Base-by-base conservation (phyloP, 2,888 invertebrate species). In the Lapara coniferarum region DNA sequence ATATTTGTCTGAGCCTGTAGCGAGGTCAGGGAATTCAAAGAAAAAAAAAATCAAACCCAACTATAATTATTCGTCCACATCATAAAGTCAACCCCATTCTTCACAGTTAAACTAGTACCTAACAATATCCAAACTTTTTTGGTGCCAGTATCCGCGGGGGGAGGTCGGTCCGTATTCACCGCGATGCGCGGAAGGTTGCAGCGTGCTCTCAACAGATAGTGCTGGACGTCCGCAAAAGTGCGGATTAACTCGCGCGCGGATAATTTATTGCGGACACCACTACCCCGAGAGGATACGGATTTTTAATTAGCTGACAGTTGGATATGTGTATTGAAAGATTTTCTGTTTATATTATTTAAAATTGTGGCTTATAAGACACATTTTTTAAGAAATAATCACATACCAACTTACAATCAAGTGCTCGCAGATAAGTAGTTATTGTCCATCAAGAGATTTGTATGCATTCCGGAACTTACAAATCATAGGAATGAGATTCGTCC, bases 161-260 rank as follows among this genome's bases (percentile, higher is more conserved):
- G 74, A 19, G 59, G 70, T 66, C 73, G 74, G 77, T 80, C 82
- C 90, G 90, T 90, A 89, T 90, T 90, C 87, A 81, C 81, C 78
- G 81, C 86, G 91, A 91, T 85, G 91, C 86, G 90, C 84, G 86
- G 89, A 92, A 92, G 92, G 92, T 91, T 87, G 87, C 87, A 82
- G 90, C 83, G 89, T 93, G 93, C 88, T 85, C 83, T 81, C 81
- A 86, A 82, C 91, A 91, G 93, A 93, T 93, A 93, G 92, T 90
- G 89, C 72, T 77, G 85, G 78, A 79, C 85, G 86, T 80, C 82
- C 81, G 85, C 85, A 84, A 83, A 85, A 86, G 86, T 82, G 81
- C 81, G 90, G 91, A 89, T 90, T 88, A 90, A 77, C 79, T 75
- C 75, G 76, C 71, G 72, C 70, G 70, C 72, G 71, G 75, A 78